Base-by-base conservation (phyloP, 2,113 vertebrate species). In the Spea multiplicata region DNA sequence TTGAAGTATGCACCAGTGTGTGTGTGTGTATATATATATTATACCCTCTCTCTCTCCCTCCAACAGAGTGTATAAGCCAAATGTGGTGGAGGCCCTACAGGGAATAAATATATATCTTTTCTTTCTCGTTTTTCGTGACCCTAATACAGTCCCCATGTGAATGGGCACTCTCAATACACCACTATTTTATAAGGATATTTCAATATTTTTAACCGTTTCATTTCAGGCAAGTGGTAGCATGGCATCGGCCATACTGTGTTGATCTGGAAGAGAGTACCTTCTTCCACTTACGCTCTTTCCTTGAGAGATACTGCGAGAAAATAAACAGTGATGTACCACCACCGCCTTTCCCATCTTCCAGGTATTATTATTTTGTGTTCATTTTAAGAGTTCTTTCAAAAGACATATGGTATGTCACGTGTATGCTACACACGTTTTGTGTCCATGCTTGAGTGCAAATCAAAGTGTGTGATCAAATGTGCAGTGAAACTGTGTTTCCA, bases 261-360 rank as follows among this genome's bases (percentile, higher is more conserved):
- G 97, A 99, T 85, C 91, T 99, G 77, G 97, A 99, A 84, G 97
- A 99, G 88, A 98, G 97, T 80, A 99, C 97, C 2, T 99, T 99
- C 84, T 92, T 96, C 0, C 97, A 98, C 81, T 88, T 99, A 14
- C 94, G 96, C 75, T 96, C 93, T 82, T 99, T 99, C 84, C 91
- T 99, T 1, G 97, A 99, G 86, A 92, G 94, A 86, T 99, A 98
- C 87, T 99, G 95, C 84, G 96, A 97, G 82, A 94, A 95, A 86
- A 97, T 99, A 66, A 94, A 93, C 81, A 93, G 93, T 69, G 95
- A 99, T 75, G 87, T 94, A 0, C 96, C 97, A 0, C 95, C 96
- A 59, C 90, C 94, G 65, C 97, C 97, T 67, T 99, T 99, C 84
- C 89, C 93, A 83, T 95, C 95, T 6, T 96, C 96, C 88, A 95